Percentiles rank a stretch among this genome's conserved stretches.
Evolutionary conservation across 2,797 vertebrate species (phyloP).

Genomic region (Eulemur albifrons): DNA sequence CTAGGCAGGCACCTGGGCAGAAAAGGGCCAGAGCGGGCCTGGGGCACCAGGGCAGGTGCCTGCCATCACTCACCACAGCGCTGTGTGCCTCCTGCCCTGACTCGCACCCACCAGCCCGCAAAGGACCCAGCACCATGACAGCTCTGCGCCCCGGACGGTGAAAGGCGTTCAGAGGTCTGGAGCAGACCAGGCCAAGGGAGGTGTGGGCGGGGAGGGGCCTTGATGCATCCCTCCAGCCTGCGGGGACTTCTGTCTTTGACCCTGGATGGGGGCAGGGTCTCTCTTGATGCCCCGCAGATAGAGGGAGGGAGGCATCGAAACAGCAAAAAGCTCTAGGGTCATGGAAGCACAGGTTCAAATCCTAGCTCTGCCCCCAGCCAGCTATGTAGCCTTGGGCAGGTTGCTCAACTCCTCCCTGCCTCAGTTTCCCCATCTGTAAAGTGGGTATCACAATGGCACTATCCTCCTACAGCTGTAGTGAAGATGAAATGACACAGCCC

Average conservation of each 20-base stretch:
- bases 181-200: too few species aligned
- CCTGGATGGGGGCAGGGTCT: not conserved
- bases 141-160: not conserved
- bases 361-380: not conserved
- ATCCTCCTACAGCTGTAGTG: not conserved
- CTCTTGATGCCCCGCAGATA: not conserved
- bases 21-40: not conserved
- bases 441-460: not conserved
- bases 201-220: not conserved
- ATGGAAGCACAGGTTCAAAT: not conserved
- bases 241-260: not conserved
- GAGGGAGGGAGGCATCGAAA: not conserved
- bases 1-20: not conserved
- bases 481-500: not conserved
- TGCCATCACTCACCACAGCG: rapidly evolving
- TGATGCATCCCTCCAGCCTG: not conserved
- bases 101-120: not conserved
- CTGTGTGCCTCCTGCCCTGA: not conserved
- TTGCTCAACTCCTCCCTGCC: not conserved
- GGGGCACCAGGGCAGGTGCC: not conserved
- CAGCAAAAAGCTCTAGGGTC: not conserved
- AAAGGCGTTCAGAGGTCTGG: not conserved
- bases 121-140: not conserved
- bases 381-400: not conserved
- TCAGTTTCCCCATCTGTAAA: not conserved